phyloP scores from a whole-genome alignment of 2,797 vertebrate genomes.

The Okamejei kenojei region DNA sequence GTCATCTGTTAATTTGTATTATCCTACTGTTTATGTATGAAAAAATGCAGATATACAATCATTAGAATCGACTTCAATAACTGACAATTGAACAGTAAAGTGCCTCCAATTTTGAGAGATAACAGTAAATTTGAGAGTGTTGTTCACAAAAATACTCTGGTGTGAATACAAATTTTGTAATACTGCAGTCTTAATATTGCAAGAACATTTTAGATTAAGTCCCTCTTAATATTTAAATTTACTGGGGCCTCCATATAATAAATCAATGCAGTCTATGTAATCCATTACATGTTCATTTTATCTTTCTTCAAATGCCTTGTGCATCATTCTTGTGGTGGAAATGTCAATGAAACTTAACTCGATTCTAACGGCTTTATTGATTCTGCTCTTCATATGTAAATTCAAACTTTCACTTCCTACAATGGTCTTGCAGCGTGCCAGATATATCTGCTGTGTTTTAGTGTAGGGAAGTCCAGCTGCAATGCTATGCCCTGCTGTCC shows the following conservation, averaged over 20 bases:
- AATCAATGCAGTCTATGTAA: background rate
- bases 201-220: background rate
- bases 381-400: background rate
- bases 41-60: background rate
- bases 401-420: background rate
- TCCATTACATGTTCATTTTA: background rate
- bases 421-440: background rate
- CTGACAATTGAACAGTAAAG: background rate
- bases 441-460: background rate
- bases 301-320: background rate
- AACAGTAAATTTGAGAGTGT: background rate
- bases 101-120: background rate
- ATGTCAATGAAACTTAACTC: background rate
- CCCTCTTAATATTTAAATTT: background rate
- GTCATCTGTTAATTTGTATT: background rate
- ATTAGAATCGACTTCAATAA: background rate
- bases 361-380: background rate
- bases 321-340: background rate
- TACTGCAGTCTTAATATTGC: background rate
- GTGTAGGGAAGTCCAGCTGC: background rate
- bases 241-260: background rate
- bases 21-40: background rate
- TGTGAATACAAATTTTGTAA: background rate
- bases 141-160: background rate
- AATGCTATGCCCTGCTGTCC: background rate